Base-by-base conservation (phyloP, 1,140 invertebrate genomes). In the Macrosteles quadrilineatus region DNA sequence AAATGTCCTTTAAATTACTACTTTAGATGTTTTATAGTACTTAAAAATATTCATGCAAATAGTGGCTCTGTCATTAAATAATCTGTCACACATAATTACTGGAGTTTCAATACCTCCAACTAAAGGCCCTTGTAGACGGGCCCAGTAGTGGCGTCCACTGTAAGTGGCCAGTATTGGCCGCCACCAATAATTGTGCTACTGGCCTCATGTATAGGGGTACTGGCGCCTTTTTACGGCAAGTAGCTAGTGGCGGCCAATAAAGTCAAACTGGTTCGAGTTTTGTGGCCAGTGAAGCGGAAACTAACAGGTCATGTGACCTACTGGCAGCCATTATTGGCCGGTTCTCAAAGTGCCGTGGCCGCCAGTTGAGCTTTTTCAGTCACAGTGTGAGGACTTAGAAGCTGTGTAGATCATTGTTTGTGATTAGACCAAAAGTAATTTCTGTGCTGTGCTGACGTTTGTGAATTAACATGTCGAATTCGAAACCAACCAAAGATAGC, bases 311-410 rank as follows among this genome's bases (percentile, higher is more conserved):
- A 59, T 25, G 27, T 59, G 55, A 59, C 55, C 55, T 59, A 59
- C 14, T 59, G 55, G 55, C 55, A 59, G 55, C 55, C 55, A 59
- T 59, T 59, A 59, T 9, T 59, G 55, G 55, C 19, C 55, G 27
- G 19, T 19, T 59, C 55, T 59, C 27, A 59, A 59, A 25, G 27
- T 23, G 27, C 27, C 19, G 14, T 59, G 55, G 55, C 19, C 55
- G 27, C 55, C 55, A 59, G 47, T 53, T 6, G 47, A 53, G 4
- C 47, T n/a, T 25, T 53, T 3, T 4, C n/a, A 14, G 32, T 4
- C n/a, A 14, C 32, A 36, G 32, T 36, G 32, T 50, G 47, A 29
- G 64, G 55, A 81, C 47, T n/a, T n/a, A 50, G 21, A 4, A 50
- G 47, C n/a, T 23, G 21, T 50, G 17, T 50, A 6, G 21, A 50